Evolutionary conservation across 2,113 vertebrate genomes (phyloP), one percentile per base, ranked within the genome.

Genomic region (Ciconia maguari): DNA sequence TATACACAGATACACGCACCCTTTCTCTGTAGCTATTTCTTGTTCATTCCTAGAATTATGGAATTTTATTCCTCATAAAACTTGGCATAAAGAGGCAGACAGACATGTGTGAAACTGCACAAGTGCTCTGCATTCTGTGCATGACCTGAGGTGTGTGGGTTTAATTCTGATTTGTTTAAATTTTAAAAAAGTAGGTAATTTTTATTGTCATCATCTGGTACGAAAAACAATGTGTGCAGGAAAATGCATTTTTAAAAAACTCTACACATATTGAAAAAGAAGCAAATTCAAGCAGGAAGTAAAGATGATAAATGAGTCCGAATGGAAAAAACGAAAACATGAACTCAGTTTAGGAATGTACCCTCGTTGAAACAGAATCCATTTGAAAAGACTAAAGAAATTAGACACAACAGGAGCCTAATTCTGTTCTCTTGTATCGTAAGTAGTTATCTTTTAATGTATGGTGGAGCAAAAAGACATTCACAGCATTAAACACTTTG

Each of bases 1-100:
- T 30, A 26, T 29, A 18, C 34, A 30, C 15, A 3, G 26, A 4
- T 1, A 19, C 38, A 1, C 0, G 0, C 5, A 6, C 26, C 3
- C 36, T 11, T 71, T 48, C 21, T n/a, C 22, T 72, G 4, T 27
- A 49, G 44, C 9, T 60, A 4, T 54, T 89, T 51, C 32, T 82
- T 75, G 10, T 72, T 79, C 9, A 0, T 78, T 83, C 41, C 38
- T 58, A 9, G 48, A 46, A 21, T 21, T 68, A 2, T 1, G 17
- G 29, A 20, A 16, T 61, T 84, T n/a, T 41, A 36, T 64, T 65
- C 24, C 12, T 58, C 7, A 1, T 58, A 7, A 77, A 79, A 64
- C 15, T 64, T 62, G 65, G 8, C 9, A 3, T 49, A 20, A 46
- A 76, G 60, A 24, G 16, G 60, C 34, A 15, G 24, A 36, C 26